Evolutionary conservation across 2,888 invertebrate genomes (phyloP).

Genomic region (Boloria selene): DNA sequence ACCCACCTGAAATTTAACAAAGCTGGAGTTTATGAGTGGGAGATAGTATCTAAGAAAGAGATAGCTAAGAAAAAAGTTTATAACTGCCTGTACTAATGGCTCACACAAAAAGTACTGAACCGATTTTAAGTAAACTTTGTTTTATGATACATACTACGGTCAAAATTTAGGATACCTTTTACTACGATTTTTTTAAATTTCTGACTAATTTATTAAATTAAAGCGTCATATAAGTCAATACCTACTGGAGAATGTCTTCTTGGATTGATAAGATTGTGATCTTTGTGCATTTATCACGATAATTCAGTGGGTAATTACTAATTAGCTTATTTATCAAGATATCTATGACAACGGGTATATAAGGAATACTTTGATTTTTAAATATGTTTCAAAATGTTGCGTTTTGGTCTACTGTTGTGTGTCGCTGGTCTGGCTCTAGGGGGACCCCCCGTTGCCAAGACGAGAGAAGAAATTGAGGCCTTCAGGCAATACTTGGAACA

Average conservation of each 20-base stretch:
- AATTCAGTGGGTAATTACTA: slow-evolving; percentile 1
- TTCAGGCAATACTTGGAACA: slow-evolving; percentile 62
- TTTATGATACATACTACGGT: no score
- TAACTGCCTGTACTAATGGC: no score
- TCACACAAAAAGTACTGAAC: no score
- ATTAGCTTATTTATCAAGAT: slow-evolving; percentile 15
- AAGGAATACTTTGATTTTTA: background rate
- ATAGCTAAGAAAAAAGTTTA: no score
- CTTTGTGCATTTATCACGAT: slow-evolving; percentile 5
- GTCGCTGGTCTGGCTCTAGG: slow-evolving; percentile 50
- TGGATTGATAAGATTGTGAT: slow-evolving; percentile 9
- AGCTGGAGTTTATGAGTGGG: no score
- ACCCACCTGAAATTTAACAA: no score
- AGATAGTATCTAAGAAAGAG: no score
- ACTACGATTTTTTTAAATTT: no score
- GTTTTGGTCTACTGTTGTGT: slow-evolving; percentile 47
- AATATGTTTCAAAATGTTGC: slow-evolving; percentile 50
- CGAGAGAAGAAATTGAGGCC: slow-evolving; percentile 59
- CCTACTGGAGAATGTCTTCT: slow-evolving; percentile 23
- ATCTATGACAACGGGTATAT: background rate
- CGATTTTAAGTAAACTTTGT: no score
- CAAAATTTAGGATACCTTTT: no score
- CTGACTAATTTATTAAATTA: no score
- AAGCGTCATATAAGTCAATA: no score
- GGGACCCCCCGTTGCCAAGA: slow-evolving; percentile 55